Evolutionary conservation across 1,140 invertebrate genomes (phyloP), one percentile per base, ranked within the genome.

Genomic region (Hylaeus anthracinus): DNA sequence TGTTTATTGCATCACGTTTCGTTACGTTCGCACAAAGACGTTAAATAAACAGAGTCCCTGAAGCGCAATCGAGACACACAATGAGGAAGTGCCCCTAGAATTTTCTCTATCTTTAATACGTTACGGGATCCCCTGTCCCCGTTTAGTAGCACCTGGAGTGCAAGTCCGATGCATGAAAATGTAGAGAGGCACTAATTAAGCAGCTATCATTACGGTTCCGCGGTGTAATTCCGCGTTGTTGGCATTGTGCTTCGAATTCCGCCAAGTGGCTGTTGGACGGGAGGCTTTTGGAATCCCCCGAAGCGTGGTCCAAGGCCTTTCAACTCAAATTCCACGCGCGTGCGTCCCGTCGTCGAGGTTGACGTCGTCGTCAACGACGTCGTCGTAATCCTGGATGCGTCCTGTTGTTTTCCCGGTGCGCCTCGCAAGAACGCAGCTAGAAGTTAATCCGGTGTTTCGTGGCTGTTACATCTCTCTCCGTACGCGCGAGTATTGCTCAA

Each of bases 221-320:
- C 65, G 73, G 64, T 86, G 87, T 88, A 89, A 90, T 90, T 89
- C 78, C 81, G 82, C 88, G 84, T 87, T 89, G 82, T 79, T 78
- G 79, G 74, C 81, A 89, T 90, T 89, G 88, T 89, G 82, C 84
- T 85, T 79, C 77, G 82, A 88, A 91, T 90, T 90, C 81, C 82
- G 83, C 81, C 89, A 90, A 91, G 90, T 90, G 88, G 88, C 84
- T 91, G 90, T 89, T 88, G 86, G 82, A 84, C 76, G 83, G 81
- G 79, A 0, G 63, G 88, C 90, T 90, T 91, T 91, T 90, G 66
- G 86, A 82, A 88, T 89, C 82, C 87, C 88, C 85, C 82, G 83
- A 79, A 89, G 89, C 87, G 86, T 88, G 84, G 79, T 79, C 83
- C 86, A 86, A 82, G 74, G 85, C 87, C 80, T 90, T 88, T 90